Evolutionary conservation across 1,140 invertebrate species (phyloP).

Genomic region (Calephelis virginiensis): DNA sequence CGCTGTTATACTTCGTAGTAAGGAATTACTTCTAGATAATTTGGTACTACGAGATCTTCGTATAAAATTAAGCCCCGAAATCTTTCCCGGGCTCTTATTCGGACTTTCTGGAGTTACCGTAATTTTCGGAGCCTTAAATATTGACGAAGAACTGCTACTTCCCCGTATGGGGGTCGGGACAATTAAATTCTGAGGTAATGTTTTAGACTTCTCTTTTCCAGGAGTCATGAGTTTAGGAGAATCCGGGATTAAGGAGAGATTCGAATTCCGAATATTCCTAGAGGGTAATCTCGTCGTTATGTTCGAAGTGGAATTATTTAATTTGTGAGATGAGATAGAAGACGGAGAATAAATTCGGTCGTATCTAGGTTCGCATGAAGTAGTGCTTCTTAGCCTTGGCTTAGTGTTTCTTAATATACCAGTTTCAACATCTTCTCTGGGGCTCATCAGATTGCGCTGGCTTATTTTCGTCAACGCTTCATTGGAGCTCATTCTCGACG

Average conservation of each 20-base stretch:
- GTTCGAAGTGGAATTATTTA: conserved; percentile 59
- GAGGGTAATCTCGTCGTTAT: conserved; percentile 50
- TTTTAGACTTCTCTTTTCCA: conserved; percentile 79
- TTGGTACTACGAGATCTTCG: conserved; percentile 85
- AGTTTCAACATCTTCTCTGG: conserved; percentile 57
- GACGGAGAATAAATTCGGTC: conserved; percentile 66
- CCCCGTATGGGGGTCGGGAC: conserved; percentile 63
- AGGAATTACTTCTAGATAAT: conserved; percentile 82
- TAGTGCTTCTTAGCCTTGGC: conserved; percentile 61
- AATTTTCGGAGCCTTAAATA: conserved; percentile 72
- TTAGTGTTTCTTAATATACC: conserved; percentile 49
- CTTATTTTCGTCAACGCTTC: conserved; percentile 59
- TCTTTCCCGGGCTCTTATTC: conserved; percentile 74
- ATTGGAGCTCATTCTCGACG: conserved; percentile 63
- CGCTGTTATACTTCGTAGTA: conserved; percentile 75
- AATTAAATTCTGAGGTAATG: conserved; percentile 78
- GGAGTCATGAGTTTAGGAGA: conserved; percentile 63
- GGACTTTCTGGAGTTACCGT: conserved; percentile 68
- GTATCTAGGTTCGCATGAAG: conserved; percentile 66
- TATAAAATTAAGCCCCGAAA: conserved; percentile 80
- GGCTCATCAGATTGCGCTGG: conserved; percentile 57
- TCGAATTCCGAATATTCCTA: conserved; percentile 65
- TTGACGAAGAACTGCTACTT: conserved; percentile 68
- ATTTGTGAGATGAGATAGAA: conserved; percentile 57
- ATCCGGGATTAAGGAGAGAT: conserved; percentile 69